These are phyloP conservation scores for Phoxinus dragarum DNA, from an alignment of 2,797 vertebrate genomes.

Conservation along the genomic window DNA sequence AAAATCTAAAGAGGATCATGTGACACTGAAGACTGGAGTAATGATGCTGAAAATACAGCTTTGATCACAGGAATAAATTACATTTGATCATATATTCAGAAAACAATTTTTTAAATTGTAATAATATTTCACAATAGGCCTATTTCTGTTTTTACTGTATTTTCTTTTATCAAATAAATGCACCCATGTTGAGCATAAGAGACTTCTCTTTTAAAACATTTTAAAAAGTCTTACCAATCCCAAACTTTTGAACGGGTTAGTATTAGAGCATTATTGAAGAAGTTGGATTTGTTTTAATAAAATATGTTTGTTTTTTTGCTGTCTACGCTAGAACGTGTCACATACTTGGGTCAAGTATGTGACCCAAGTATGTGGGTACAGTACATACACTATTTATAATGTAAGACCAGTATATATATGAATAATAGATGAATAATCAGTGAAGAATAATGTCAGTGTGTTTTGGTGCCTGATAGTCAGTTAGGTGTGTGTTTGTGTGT, in stretches of 20 bases:
- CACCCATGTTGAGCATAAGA: neutral
- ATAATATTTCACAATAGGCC: neutral
- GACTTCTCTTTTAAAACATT: neutral
- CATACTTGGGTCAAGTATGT: neutral
- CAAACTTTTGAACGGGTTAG: neutral
- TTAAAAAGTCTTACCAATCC: neutral
- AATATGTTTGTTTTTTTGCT: neutral
- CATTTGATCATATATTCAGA: neutral
- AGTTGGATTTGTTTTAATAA: constrained; percentile 3
- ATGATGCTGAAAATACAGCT: neutral
- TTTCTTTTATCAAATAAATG: neutral
- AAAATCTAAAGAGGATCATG: neutral
- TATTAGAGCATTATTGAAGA: neutral
- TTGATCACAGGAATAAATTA: neutral
- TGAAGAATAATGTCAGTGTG: constrained; percentile 1
- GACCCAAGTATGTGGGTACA: too few species aligned
- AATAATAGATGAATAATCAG: neutral
- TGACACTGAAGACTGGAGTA: neutral
- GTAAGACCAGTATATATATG: neutral
- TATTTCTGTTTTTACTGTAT: neutral
- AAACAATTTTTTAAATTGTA: neutral
- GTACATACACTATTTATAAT: neutral
- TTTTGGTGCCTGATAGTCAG: neutral
- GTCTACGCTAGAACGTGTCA: neutral
- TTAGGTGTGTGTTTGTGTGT: constrained; percentile 22